phyloP scores from a whole-genome alignment of 2,113 vertebrate genomes.

The Ceyx margarethae region DNA sequence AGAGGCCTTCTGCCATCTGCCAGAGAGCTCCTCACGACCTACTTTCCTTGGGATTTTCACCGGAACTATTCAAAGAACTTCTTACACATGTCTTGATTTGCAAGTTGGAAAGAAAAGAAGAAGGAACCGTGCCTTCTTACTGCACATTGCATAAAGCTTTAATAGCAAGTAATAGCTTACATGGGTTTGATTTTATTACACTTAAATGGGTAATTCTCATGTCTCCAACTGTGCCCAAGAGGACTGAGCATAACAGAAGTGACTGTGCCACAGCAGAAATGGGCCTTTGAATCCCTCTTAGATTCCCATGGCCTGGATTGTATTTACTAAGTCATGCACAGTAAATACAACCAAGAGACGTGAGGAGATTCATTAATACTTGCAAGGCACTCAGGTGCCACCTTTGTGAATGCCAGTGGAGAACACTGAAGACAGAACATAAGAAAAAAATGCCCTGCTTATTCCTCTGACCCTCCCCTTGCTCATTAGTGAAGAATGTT shows the following conservation, averaged over 20 bases:
- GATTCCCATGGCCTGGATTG: neutral
- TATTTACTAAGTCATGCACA: conserved; percentile 38
- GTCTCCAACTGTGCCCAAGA: conserved; percentile 37
- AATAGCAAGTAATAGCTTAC: conserved; percentile 39
- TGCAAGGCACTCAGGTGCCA: neutral
- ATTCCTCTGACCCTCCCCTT: neutral
- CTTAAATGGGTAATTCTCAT: conserved; percentile 53
- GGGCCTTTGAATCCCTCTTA: conserved; percentile 1
- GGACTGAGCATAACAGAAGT: conserved; percentile 24
- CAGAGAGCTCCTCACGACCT: neutral
- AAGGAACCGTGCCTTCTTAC: neutral
- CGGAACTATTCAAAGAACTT: neutral
- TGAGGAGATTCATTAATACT: conserved; percentile 21
- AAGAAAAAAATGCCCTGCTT: neutral
- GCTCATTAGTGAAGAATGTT: neutral
- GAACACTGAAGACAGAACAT: neutral
- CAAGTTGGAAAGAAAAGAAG: neutral
- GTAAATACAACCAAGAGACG: conserved; percentile 31
- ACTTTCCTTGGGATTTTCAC: neutral
- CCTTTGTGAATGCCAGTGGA: neutral
- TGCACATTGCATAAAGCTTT: conserved; percentile 50
- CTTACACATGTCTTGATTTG: neutral
- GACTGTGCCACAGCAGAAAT: conserved; percentile 8
- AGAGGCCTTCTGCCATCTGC: neutral
- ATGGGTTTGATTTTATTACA: conserved; percentile 64